Conservation (phyloP, 92 coral and sea anemone species). For the Siderastrea radians region DNA sequence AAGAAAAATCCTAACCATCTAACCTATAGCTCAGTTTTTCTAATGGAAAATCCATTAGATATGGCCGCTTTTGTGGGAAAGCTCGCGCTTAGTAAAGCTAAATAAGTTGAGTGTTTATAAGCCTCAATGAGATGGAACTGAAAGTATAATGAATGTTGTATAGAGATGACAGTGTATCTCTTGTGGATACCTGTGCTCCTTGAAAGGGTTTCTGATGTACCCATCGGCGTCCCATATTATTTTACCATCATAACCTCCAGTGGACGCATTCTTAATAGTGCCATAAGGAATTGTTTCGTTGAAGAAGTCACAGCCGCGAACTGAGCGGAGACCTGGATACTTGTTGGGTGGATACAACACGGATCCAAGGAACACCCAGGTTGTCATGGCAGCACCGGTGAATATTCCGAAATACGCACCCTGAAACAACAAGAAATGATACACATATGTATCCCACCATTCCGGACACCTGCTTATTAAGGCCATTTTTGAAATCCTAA, state of each 20-base stretch:
- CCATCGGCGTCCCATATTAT: slow-evolving; percentile 32
- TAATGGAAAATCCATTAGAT: not conserved
- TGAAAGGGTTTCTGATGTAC: slow-evolving; percentile 68
- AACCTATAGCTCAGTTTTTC: too few species aligned
- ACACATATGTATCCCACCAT: not conserved
- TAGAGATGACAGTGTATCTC: not conserved
- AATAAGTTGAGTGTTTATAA: too few species aligned
- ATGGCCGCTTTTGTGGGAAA: not conserved
- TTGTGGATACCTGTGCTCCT: slow-evolving; percentile 70
- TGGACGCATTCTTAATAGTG: slow-evolving; percentile 12
- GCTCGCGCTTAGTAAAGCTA: not conserved
- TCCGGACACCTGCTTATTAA: too few species aligned
- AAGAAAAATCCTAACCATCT: too few species aligned
- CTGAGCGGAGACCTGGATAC: slow-evolving; percentile 82
- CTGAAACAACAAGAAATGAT: slow-evolving; percentile 22
- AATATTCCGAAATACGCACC: slow-evolving; percentile 91
- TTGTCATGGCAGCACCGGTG: slow-evolving; percentile 69
- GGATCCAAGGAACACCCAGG: slow-evolving; percentile 88
- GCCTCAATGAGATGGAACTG: too few species aligned
- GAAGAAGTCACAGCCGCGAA: slow-evolving; percentile 70
- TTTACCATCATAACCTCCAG: not conserved
- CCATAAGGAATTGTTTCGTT: slow-evolving; percentile 45
- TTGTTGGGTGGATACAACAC: slow-evolving; percentile 86
- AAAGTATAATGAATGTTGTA: too few species aligned
- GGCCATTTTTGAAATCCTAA: too few species aligned